A percentile compares a stretch with the other conserved stretches of the same genome.
These are phyloP conservation scores for Betta splendens DNA, from an alignment of 2,797 vertebrate species.

Conservation along the genomic window DNA sequence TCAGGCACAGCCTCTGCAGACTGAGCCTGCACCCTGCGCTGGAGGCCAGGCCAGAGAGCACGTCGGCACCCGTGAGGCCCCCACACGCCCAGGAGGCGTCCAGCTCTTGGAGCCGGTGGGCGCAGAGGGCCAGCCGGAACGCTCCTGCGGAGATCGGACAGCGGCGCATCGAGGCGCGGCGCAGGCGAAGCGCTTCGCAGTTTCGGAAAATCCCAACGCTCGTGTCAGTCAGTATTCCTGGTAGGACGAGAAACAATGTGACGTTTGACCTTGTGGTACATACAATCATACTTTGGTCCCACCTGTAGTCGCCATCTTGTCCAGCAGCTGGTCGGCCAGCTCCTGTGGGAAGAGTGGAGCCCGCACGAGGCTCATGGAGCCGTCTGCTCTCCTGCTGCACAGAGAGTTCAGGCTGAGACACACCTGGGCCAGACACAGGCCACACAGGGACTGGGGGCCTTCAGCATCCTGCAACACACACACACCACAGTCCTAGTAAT, in stretches of 20 bases:
- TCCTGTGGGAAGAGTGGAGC: conserved; percentile 92
- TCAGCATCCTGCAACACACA: conserved; percentile 83
- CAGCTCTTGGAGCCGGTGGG: conserved; percentile 92
- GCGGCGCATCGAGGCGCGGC: conserved; percentile 86
- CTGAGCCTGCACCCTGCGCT: conserved; percentile 88
- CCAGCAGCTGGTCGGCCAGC: conserved; percentile 90
- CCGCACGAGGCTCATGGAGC: conserved; percentile 86
- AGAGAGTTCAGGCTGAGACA: conserved; percentile 87
- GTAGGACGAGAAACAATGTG: conserved; percentile 41
- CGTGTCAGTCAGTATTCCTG: conserved; percentile 90
- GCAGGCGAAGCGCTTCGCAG: conserved; percentile 87
- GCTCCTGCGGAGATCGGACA: conserved; percentile 89
- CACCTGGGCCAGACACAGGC: conserved; percentile 90
- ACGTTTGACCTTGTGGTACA: too few relatives aligned
- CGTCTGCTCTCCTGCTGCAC: conserved; percentile 88
- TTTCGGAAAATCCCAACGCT: conserved; percentile 92
- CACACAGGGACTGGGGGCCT: conserved; percentile 84
- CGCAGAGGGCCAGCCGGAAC: conserved; percentile 90
- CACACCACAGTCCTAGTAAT: background rate
- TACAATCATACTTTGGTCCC: conserved; percentile 59
- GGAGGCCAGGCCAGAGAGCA: conserved; percentile 87
- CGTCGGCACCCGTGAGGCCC: conserved; percentile 87
- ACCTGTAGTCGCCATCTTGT: conserved; percentile 90
- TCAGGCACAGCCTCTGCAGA: conserved; percentile 89
- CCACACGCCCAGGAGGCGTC: conserved; percentile 89